Evolutionary conservation across 2,113 vertebrate genomes (phyloP).

Genomic region (Isurus oxyrinchus): DNA sequence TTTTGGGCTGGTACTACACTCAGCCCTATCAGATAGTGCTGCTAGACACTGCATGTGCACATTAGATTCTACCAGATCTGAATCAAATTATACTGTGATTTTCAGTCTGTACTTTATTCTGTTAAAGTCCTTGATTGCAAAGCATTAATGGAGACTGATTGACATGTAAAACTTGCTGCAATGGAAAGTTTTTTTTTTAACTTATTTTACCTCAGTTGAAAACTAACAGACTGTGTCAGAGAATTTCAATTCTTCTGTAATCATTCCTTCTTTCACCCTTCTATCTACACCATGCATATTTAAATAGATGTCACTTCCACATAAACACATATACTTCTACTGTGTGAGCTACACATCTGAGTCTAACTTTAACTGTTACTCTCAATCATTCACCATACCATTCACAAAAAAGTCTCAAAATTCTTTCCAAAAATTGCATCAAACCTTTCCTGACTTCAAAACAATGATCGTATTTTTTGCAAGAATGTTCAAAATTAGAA

Average conservation of each 20-base stretch:
- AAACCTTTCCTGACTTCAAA: background rate
- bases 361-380: background rate
- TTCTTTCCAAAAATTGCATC: background rate
- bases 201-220: background rate
- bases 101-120: constrained; percentile 4
- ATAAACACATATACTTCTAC: background rate
- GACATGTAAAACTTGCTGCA: background rate
- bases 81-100: constrained; percentile 8
- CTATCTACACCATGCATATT: constrained; percentile 20
- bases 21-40: background rate
- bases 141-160: background rate
- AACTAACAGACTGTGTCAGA: background rate
- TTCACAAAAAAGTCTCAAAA: background rate
- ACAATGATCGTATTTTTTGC: background rate
- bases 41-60: constrained; percentile 21
- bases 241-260: background rate
- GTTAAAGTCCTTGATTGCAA: background rate
- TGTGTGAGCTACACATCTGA: background rate
- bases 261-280: background rate
- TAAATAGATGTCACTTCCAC: background rate
- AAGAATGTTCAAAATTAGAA: background rate
- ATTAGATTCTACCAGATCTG: constrained; percentile 8
- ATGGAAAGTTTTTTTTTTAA: background rate
- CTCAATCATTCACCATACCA: background rate
- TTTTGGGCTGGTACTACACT: background rate